These are phyloP conservation scores for Ibidorhyncha struthersii DNA, from an alignment of 2,113 vertebrate genomes.

Conservation along the genomic window DNA sequence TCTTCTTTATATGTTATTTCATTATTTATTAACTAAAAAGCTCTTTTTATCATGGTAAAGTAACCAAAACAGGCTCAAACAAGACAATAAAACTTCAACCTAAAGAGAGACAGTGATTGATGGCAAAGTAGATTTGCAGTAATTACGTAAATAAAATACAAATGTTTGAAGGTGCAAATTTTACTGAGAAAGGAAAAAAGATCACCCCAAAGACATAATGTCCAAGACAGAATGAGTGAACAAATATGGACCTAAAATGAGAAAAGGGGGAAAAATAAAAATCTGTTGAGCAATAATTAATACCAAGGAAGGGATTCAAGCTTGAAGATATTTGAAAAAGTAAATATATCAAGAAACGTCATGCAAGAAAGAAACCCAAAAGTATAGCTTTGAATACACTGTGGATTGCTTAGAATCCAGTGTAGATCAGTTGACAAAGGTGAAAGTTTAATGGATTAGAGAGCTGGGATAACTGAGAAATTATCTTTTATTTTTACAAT, in stretches of 20 bases:
- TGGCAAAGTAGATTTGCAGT: not conserved
- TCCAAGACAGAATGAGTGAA: not conserved
- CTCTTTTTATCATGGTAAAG: not conserved
- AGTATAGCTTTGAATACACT: not conserved
- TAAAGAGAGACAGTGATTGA: not conserved
- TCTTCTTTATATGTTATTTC: not conserved
- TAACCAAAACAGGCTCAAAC: not conserved
- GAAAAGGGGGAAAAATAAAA: not conserved
- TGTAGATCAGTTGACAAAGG: not conserved
- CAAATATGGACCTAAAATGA: not conserved
- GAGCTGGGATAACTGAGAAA: not conserved
- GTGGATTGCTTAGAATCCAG: not conserved
- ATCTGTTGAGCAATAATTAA: not conserved
- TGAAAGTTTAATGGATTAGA: not conserved
- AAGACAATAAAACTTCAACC: not conserved
- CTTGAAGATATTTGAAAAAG: not conserved
- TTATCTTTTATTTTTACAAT: not conserved
- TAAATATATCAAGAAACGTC: not conserved
- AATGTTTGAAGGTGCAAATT: not conserved
- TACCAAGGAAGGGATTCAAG: not conserved
- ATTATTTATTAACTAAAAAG: not conserved
- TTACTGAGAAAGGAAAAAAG: not conserved
- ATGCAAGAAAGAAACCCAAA: not conserved
- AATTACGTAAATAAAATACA: not conserved
- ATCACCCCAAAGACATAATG: not conserved